Evolutionary conservation across 2,797 vertebrate species (phyloP), one percentile per base, ranked within the genome.

Genomic region (Gallinago solitaria): DNA sequence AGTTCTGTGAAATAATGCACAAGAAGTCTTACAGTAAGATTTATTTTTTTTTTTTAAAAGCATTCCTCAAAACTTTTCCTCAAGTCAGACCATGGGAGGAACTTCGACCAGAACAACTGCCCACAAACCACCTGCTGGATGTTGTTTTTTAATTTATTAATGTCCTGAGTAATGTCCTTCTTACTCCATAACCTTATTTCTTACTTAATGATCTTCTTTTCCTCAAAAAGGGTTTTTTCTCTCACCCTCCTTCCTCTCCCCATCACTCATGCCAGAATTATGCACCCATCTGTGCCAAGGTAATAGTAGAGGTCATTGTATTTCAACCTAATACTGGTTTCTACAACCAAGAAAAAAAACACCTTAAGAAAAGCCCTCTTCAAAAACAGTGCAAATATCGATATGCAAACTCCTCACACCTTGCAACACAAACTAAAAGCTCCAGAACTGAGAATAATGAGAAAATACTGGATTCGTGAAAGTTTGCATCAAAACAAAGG

Each of bases 11-110:
- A 93, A 93, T 37, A 39, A 17, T 0, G 1, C 41, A 35, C 12
- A 8, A 69, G 83, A 76, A 91, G 70, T 6, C 33, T 35, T 7
- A 64, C 33, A 61, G 73, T 21, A 57, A 28, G 54, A 47, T 7
- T 74, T 73, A 37, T 54, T 33, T 12, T 53, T 32, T 45, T 39
- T 39, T 48, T 68, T 77, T 63, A 65, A 79, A 65, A 94, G 68
- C 61, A 57, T 83, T 90, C 90, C 74, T 86, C 45, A 59, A 25
- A 23, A 12, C 61, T 81, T 61, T 47, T 90, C 70, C 89, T 81
- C 67, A 57, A 47, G 33, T 83, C 71, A 87, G 68, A 73, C 67
- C 71, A 90, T 0, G 10, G 89, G 75, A 94, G 92, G 79, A 80
- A 43, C 68, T 87, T 23, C 0, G 1, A 71, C 18, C 60, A 91